These are phyloP conservation scores for Gymnobelideus leadbeateri DNA, from an alignment of 2,113 vertebrate genomes.

Conservation along the genomic window DNA sequence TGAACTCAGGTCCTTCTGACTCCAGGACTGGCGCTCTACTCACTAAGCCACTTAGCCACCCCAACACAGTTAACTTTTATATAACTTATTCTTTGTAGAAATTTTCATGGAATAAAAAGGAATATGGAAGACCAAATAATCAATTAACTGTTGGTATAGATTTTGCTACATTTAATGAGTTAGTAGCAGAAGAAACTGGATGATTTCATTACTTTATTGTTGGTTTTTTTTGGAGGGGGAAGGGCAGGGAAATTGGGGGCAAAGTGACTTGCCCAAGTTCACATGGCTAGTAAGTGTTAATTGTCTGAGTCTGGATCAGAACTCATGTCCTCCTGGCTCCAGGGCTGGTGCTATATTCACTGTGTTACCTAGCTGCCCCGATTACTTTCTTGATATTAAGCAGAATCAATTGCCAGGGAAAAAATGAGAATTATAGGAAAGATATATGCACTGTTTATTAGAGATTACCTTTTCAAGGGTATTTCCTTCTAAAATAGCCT, in stretches of 20 bases:
- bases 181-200: slow-evolving; percentile 48
- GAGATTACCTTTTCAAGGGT: slow-evolving; percentile 90
- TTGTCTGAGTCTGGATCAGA: no score
- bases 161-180: slow-evolving; percentile 36
- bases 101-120: slow-evolving; percentile 10
- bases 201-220: slow-evolving; percentile 40
- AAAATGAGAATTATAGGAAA: neutral
- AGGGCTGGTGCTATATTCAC: no score
- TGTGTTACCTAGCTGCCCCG: no score
- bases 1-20: no score
- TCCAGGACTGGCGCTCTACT: no score
- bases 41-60: no score
- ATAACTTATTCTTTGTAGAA: slow-evolving; percentile 9
- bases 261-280: no score
- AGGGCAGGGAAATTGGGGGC: no score
- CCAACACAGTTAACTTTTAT: neutral
- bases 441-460: neutral
- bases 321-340: no score
- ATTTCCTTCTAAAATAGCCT: slow-evolving; percentile 86
- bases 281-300: no score
- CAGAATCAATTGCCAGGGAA: neutral
- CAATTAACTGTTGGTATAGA: neutral
- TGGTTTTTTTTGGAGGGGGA: no score
- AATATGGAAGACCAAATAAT: neutral
- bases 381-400: slow-evolving; percentile 24